Evolutionary conservation across 2,113 vertebrate genomes (phyloP).

Genomic region (Caloenas nicobarica): DNA sequence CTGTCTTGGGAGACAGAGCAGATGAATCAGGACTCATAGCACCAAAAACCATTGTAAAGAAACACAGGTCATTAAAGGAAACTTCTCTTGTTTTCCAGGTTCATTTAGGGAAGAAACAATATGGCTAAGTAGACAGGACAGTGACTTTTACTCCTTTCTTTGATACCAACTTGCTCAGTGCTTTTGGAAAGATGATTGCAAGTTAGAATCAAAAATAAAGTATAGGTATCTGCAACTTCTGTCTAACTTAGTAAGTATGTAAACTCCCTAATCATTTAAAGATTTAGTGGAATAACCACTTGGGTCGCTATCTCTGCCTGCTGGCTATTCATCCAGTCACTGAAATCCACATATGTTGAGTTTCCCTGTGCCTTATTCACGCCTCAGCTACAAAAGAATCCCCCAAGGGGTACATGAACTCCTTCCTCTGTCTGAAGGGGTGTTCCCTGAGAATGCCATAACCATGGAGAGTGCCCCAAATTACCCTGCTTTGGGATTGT

Average conservation of each 20-base stretch:
- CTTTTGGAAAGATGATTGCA: not conserved
- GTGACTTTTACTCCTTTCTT: not conserved
- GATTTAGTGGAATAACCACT: not conserved
- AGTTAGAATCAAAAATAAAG: not conserved
- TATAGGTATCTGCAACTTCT: not conserved
- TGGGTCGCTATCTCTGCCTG: not conserved
- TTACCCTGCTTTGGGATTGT: not conserved
- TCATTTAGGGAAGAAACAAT: not conserved
- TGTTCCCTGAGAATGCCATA: not conserved
- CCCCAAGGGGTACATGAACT: not conserved
- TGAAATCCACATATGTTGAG: not conserved
- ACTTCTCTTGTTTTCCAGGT: not conserved
- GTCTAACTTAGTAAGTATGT: not conserved
- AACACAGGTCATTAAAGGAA: not conserved
- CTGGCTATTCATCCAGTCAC: not conserved
- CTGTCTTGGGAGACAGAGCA: not conserved
- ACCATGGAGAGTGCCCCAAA: not conserved
- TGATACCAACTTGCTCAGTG: not conserved
- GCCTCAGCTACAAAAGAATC: not conserved
- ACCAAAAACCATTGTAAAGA: not conserved
- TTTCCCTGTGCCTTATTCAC: not conserved
- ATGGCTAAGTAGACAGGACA: not conserved
- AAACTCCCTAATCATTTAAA: not conserved
- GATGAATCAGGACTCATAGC: not conserved
- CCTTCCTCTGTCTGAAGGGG: not conserved